Percentiles rank a stretch among this genome's conserved stretches.
Conservation (phyloP, 2,797 vertebrate genomes). For the Xenops minutus region DNA sequence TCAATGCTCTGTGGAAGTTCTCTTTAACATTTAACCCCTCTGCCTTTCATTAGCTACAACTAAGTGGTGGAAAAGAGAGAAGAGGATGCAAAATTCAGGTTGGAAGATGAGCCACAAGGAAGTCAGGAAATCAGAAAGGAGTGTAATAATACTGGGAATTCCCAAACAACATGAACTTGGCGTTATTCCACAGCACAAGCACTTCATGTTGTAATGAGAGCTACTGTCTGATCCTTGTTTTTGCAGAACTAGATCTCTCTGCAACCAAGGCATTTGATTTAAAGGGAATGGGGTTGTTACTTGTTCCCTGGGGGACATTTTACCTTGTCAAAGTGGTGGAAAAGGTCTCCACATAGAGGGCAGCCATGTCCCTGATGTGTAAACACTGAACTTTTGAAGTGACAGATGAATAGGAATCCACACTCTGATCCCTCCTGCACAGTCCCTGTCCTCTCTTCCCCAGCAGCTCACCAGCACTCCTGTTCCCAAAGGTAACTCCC, state of each 20-base stretch:
- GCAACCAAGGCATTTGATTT: not conserved
- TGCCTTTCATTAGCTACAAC: not conserved
- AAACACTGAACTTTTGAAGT: not conserved
- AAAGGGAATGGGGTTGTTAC: not conserved
- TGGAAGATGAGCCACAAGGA: not conserved
- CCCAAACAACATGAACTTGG: slow-evolving; percentile 13
- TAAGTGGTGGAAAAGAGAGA: not conserved
- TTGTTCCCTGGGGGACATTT: not conserved
- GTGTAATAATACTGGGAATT: slow-evolving; percentile 11
- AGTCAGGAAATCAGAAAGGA: slow-evolving; percentile 18
- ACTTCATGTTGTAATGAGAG: not conserved
- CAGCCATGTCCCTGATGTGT: not conserved
- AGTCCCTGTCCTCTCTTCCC: not conserved
- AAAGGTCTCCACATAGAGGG: not conserved
- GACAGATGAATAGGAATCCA: not conserved
- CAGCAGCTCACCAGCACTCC: not conserved
- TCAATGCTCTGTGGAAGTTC: not conserved
- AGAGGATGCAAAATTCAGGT: not conserved
- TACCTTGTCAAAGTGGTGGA: not conserved
- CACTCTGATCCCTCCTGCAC: not conserved
- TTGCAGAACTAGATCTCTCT: not conserved
- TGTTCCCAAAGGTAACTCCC: not conserved
- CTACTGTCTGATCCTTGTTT: not conserved
- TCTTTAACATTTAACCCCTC: not conserved
- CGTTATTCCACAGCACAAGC: not conserved